phyloP scores from a whole-genome alignment of 2,113 vertebrate genomes.

The Megaceryle torquata region DNA sequence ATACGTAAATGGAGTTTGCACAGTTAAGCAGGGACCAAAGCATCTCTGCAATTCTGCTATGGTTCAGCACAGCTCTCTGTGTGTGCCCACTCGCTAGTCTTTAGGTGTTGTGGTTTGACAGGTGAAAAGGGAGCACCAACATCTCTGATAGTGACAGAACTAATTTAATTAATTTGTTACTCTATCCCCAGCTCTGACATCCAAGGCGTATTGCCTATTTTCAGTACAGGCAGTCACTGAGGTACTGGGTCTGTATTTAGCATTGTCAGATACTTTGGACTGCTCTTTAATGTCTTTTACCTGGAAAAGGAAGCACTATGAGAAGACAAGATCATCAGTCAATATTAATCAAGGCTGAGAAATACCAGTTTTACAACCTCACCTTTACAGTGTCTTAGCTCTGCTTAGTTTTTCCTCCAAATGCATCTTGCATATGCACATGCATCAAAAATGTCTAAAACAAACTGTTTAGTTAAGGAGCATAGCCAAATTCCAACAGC shows the following conservation, averaged over 20 bases:
- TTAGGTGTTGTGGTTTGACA: not conserved
- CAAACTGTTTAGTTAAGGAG: constrained; percentile 55
- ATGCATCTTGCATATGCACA: not conserved
- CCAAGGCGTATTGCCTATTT: not conserved
- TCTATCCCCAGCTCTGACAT: not conserved
- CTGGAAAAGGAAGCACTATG: not conserved
- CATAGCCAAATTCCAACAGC: not conserved
- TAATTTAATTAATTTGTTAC: not conserved
- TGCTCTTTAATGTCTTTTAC: not conserved
- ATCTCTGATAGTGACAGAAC: not conserved
- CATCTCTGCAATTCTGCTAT: constrained; percentile 10
- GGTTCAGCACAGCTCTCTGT: not conserved
- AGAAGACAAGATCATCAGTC: not conserved
- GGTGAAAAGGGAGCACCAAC: not conserved
- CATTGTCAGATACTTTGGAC: not conserved
- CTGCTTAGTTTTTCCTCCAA: not conserved
- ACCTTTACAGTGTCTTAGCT: not conserved
- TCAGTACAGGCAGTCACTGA: not conserved
- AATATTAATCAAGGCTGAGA: not conserved
- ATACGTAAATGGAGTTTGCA: constrained; percentile 38
- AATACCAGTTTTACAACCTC: not conserved
- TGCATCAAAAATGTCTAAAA: constrained; percentile 12
- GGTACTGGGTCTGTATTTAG: not conserved
- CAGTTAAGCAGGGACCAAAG: constrained; percentile 6
- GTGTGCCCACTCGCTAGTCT: not conserved